Conservation (phyloP, 2,797 vertebrate genomes). For the Labeo calbasu region DNA sequence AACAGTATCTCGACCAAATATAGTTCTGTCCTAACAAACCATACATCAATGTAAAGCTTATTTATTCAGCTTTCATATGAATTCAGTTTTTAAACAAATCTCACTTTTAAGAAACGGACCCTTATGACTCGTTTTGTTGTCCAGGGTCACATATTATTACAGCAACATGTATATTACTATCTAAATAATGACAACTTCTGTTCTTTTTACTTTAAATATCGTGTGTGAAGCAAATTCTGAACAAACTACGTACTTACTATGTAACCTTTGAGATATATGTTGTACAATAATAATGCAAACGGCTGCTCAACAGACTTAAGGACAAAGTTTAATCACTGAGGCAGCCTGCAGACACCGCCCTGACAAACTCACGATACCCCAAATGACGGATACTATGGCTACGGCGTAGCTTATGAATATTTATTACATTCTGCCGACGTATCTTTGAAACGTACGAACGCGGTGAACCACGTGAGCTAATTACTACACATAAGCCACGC, state of each 20-base stretch:
- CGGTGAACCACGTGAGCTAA: neutral
- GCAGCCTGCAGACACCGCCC: conserved; percentile 59
- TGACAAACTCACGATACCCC: neutral
- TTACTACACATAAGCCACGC: neutral
- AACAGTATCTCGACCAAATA: no score
- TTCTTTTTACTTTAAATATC: neutral
- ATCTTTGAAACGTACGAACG: rapidly evolving
- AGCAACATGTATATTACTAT: neutral
- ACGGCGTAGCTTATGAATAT: conserved; percentile 16
- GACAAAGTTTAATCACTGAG: conserved; percentile 21
- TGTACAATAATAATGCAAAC: neutral
- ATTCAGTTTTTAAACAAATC: no score
- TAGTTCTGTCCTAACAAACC: no score
- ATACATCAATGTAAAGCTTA: no score
- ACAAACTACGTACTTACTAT: neutral
- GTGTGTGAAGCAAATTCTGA: neutral
- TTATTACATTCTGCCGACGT: neutral
- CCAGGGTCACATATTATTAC: neutral
- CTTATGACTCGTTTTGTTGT: no score
- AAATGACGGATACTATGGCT: conserved; percentile 14
- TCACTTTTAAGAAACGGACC: no score
- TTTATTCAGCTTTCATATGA: no score
- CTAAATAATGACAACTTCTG: neutral
- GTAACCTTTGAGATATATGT: neutral
- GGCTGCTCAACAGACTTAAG: neutral